A percentile compares a stretch with the other conserved stretches of the same genome.
These are phyloP conservation scores for Pachyrhynchus sulphureomaculatus DNA, from an alignment of 1,140 invertebrate genomes.

Conservation along the genomic window DNA sequence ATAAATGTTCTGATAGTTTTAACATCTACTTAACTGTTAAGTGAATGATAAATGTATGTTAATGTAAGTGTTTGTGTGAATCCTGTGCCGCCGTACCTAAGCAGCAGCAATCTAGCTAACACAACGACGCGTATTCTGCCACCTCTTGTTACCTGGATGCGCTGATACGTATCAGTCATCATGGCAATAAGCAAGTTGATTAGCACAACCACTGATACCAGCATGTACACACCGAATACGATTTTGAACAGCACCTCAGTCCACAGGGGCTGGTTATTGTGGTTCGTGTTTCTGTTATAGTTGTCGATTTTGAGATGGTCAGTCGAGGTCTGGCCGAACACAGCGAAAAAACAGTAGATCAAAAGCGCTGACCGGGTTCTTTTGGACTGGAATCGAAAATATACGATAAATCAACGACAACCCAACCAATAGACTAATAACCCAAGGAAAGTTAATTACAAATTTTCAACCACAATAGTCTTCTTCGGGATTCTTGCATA, in stretches of 20 bases:
- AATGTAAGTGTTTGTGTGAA: not conserved
- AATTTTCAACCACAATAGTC: too few species aligned
- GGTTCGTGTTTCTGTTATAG: slow-evolving; percentile 51
- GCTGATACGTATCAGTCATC: slow-evolving; percentile 99
- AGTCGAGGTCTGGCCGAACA: slow-evolving; percentile 95
- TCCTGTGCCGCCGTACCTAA: not conserved
- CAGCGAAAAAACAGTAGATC: slow-evolving; percentile 98
- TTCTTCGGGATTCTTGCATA: too few species aligned
- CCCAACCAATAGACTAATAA: slow-evolving; percentile 1
- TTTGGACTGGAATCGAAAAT: slow-evolving; percentile 77
- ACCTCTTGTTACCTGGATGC: slow-evolving; percentile 90
- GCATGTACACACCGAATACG: slow-evolving; percentile 91
- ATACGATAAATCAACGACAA: slow-evolving; percentile 29
- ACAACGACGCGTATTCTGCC: too few species aligned
- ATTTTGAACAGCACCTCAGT: slow-evolving; percentile 79
- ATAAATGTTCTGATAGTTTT: too few species aligned
- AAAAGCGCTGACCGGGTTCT: slow-evolving; percentile 81
- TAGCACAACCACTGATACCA: slow-evolving; percentile 96
- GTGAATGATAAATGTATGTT: too few species aligned
- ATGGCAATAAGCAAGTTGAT: slow-evolving; percentile 99
- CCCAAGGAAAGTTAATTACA: too few species aligned
- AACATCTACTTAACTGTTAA: too few species aligned
- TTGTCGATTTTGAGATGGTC: slow-evolving; percentile 66
- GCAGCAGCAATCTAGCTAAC: slow-evolving; percentile 13
- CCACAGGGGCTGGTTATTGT: slow-evolving; percentile 67